Conservation (phyloP, 1,140 invertebrate species). For the Hesperophylax magnus region DNA sequence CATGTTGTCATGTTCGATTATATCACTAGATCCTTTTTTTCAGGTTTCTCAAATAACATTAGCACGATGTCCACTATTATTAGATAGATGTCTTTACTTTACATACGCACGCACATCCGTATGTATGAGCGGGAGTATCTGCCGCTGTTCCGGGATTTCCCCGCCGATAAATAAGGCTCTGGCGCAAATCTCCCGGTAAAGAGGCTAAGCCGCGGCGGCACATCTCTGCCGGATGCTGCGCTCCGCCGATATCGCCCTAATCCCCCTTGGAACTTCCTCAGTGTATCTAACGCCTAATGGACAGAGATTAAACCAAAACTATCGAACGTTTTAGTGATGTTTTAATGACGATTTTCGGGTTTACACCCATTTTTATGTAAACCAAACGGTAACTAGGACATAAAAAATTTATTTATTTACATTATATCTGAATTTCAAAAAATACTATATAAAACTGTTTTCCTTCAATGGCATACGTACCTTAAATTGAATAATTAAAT, state of each 20-base stretch:
- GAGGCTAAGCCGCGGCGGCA: slow-evolving; percentile 49
- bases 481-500: too few species aligned
- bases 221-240: slow-evolving; percentile 37
- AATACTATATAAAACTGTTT: too few species aligned
- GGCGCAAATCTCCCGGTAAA: slow-evolving; percentile 42
- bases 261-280: slow-evolving; percentile 46
- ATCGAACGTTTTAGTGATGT: too few species aligned
- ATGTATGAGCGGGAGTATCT: not conserved
- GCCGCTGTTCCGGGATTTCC: slow-evolving; percentile 49
- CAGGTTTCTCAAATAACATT: not conserved
- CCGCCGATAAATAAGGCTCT: slow-evolving; percentile 51
- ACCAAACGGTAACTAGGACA: too few species aligned
- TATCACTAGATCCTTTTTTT: not conserved
- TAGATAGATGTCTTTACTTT: not conserved
- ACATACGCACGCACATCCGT: slow-evolving; percentile 29
- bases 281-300: slow-evolving; percentile 50
- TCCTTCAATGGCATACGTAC: too few species aligned
- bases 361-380: too few species aligned
- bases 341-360: too few species aligned
- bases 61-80: not conserved
- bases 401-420: too few species aligned
- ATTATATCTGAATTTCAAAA: too few species aligned
- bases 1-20: not conserved
- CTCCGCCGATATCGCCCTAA: slow-evolving; percentile 48
- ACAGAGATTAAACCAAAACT: slow-evolving; percentile 11